phyloP scores from a whole-genome alignment of 2,113 vertebrate species.

The Passer montanus region DNA sequence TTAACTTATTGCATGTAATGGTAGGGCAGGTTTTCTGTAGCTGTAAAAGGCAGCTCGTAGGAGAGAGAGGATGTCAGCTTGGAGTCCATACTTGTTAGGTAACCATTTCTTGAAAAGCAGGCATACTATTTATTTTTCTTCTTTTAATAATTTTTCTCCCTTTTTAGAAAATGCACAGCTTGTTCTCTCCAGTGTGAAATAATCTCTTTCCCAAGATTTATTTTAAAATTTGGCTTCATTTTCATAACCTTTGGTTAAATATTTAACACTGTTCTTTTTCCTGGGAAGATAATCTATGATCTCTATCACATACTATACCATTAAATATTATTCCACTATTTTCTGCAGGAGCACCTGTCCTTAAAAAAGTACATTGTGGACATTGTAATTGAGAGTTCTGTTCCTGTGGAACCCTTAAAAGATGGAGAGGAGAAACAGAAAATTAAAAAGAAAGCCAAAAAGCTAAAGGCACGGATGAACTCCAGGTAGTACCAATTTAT shows the following conservation, averaged over 20 bases:
- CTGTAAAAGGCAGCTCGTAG: conserved; percentile 23
- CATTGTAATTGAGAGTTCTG: conserved; percentile 85
- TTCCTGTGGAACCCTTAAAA: conserved; percentile 82
- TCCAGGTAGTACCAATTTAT: conserved; percentile 80
- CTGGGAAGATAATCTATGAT: neutral
- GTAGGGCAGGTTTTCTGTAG: neutral
- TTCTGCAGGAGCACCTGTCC: conserved; percentile 92
- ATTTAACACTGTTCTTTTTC: neutral
- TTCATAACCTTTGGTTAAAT: neutral
- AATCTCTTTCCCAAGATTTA: neutral
- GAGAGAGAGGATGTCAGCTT: neutral
- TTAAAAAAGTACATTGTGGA: conserved; percentile 97
- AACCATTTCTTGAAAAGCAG: neutral
- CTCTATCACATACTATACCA: neutral
- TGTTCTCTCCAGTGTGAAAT: neutral
- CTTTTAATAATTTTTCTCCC: neutral
- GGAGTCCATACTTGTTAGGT: neutral
- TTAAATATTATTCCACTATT: neutral
- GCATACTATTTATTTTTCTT: neutral
- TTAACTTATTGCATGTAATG: neutral
- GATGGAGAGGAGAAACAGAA: conserved; percentile 93
- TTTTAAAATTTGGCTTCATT: neutral
- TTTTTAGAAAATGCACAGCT: neutral
- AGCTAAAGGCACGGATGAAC: conserved; percentile 94
- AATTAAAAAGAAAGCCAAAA: conserved; percentile 93